Evolutionary conservation across 2,888 invertebrate genomes (phyloP).

Genomic region (Acronicta psi): DNA sequence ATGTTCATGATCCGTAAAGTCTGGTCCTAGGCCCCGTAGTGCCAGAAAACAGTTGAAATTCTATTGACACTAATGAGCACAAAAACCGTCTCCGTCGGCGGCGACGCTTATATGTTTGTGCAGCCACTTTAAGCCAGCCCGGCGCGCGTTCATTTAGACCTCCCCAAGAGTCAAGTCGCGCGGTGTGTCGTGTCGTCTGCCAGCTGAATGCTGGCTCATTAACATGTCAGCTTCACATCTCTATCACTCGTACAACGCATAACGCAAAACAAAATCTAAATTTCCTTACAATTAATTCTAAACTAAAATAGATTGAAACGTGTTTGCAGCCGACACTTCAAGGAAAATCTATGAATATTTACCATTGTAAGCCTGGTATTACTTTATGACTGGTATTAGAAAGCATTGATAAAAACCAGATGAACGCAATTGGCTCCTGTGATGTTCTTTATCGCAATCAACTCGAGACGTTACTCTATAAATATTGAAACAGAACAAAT

Average conservation of each 20-base stretch:
- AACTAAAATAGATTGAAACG: conserved; percentile 35
- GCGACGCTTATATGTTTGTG: conserved; percentile 24
- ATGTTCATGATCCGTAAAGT: too few relatives aligned
- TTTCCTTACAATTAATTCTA: conserved; percentile 6
- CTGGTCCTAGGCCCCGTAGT: background rate
- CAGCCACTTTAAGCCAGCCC: conserved; percentile 44
- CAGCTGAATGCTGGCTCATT: conserved; percentile 52
- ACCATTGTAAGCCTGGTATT: conserved; percentile 23
- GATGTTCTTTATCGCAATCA: conserved; percentile 62
- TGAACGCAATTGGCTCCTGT: conserved; percentile 36
- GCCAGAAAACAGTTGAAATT: conserved; percentile 24
- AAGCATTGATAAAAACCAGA: conserved; percentile 37
- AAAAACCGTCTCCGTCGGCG: conserved; percentile 26
- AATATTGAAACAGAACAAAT: conserved; percentile 71
- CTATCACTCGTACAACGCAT: conserved; percentile 19
- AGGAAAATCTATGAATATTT: conserved; percentile 22
- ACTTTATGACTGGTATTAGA: conserved; percentile 35
- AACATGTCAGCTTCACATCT: conserved; percentile 40
- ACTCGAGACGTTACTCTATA: conserved; percentile 58
- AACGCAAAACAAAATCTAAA: conserved; percentile 30
- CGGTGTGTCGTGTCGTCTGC: conserved; percentile 23
- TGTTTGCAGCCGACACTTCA: conserved; percentile 18
- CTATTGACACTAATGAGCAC: conserved; percentile 45
- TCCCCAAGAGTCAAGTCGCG: conserved; percentile 35
- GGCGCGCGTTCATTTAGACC: conserved; percentile 45